phyloP scores from a whole-genome alignment of 2,888 invertebrate genomes.

The Ornithoptera priamus region DNA sequence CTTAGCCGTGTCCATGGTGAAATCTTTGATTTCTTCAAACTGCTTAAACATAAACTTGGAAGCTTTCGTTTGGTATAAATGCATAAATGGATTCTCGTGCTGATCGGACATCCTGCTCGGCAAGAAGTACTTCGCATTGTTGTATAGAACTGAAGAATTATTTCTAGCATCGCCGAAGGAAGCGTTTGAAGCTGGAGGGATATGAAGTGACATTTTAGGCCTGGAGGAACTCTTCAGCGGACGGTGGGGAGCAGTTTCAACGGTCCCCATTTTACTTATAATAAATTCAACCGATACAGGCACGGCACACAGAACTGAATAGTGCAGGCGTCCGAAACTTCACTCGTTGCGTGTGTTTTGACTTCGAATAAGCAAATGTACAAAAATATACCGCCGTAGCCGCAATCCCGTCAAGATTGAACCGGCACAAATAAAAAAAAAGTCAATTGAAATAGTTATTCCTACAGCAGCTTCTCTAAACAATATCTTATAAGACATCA shows the following conservation, averaged over 20 bases:
- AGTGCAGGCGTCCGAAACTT: conserved; percentile 13
- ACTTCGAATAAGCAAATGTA: conserved; percentile 29
- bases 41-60: conserved; percentile 90
- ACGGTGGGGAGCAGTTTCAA: neutral
- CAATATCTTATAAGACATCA: too few relatives aligned
- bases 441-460: neutral
- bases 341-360: conserved; percentile 14
- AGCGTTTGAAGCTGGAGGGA: conserved; percentile 48
- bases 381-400: conserved; percentile 23
- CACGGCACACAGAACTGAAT: conserved; percentile 44
- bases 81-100: conserved; percentile 59
- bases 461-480: too few relatives aligned
- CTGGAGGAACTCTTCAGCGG: conserved; percentile 33
- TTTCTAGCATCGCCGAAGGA: conserved; percentile 41
- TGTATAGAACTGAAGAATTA: conserved; percentile 1
- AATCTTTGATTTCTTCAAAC: conserved; percentile 87
- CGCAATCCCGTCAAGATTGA: conserved; percentile 10
- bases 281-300: conserved; percentile 46
- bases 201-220: conserved; percentile 71
- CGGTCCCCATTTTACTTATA: conserved; percentile 9
- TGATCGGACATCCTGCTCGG: conserved; percentile 57
- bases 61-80: conserved; percentile 83
- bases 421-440: neutral
- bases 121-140: conserved; percentile 34
- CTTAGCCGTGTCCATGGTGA: conserved; percentile 85